phyloP scores from a whole-genome alignment of 2,888 invertebrate species.

The Tenodera sinensis region DNA sequence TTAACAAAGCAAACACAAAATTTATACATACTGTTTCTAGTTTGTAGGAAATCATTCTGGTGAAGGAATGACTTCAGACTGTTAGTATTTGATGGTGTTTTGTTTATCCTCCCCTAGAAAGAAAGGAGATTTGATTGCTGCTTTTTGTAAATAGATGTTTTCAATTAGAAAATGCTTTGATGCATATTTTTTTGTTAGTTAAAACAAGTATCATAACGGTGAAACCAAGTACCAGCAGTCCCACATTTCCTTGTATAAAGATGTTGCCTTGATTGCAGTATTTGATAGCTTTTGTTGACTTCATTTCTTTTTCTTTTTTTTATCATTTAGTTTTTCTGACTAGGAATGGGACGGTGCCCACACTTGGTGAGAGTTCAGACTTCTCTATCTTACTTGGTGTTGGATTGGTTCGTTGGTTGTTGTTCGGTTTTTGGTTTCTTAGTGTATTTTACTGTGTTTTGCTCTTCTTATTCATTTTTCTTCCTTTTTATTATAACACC shows the following conservation, averaged over 20 bases:
- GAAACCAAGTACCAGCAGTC: not conserved
- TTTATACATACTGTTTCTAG: not conserved
- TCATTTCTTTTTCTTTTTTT: slow-evolving; percentile 31
- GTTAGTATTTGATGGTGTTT: not conserved
- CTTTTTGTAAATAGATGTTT: slow-evolving; percentile 8
- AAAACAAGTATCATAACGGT: not conserved
- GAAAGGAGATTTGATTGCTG: not conserved
- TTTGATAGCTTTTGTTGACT: slow-evolving; percentile 31
- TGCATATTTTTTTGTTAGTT: not conserved
- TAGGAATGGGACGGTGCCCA: slow-evolving; percentile 62
- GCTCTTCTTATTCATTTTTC: slow-evolving; percentile 33
- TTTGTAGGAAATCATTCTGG: not conserved
- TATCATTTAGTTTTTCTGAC: slow-evolving; percentile 57
- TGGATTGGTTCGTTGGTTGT: slow-evolving; percentile 30
- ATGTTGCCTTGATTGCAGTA: slow-evolving; percentile 21
- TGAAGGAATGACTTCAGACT: not conserved
- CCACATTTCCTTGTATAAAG: not conserved
- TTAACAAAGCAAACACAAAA: not conserved
- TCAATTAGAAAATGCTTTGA: slow-evolving; percentile 3
- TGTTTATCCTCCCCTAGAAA: not conserved
- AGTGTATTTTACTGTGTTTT: slow-evolving; percentile 27
- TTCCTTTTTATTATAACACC: slow-evolving; percentile 9
- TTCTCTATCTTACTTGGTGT: slow-evolving; percentile 29
- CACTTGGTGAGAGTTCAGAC: slow-evolving; percentile 58
- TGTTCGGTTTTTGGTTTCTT: slow-evolving; percentile 26